Percentiles rank a stretch among this genome's conserved stretches.
Conservation (phyloP, 2,797 vertebrate species). For the Rhinogobio ventralis region DNA sequence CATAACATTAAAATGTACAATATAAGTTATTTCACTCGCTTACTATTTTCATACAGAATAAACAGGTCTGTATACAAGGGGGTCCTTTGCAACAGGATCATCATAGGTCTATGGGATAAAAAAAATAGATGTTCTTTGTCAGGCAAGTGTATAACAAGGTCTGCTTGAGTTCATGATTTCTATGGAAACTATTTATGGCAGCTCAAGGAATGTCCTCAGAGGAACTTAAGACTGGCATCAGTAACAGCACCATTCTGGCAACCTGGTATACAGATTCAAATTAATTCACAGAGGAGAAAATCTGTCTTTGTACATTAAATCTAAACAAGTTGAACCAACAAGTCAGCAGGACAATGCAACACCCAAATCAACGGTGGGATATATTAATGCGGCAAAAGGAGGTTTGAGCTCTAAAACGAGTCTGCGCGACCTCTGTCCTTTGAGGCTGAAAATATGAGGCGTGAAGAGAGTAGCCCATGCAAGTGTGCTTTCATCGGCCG, state of each 20-base stretch:
- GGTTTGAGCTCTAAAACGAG: neutral
- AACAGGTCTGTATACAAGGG: neutral
- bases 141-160: neutral
- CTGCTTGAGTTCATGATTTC: conserved; percentile 5
- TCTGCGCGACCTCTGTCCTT: conserved; percentile 1
- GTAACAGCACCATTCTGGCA: conserved; percentile 8
- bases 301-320: neutral
- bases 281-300: neutral
- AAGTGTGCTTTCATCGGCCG: conserved; percentile 27
- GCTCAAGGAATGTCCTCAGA: neutral
- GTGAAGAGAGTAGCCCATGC: neutral
- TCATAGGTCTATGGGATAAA: neutral
- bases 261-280: neutral
- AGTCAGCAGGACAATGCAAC: neutral
- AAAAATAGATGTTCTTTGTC: neutral
- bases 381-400: neutral
- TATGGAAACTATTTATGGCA: conserved; percentile 29
- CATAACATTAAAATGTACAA: neutral
- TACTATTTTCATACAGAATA: neutral
- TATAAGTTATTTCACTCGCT: neutral
- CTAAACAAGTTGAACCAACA: neutral
- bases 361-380: neutral
- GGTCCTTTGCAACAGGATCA: neutral
- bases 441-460: conserved; percentile 20
- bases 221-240: conserved; percentile 9